phyloP scores from a whole-genome alignment of 2,888 invertebrate species.

The Glaucopsyche alexis region DNA sequence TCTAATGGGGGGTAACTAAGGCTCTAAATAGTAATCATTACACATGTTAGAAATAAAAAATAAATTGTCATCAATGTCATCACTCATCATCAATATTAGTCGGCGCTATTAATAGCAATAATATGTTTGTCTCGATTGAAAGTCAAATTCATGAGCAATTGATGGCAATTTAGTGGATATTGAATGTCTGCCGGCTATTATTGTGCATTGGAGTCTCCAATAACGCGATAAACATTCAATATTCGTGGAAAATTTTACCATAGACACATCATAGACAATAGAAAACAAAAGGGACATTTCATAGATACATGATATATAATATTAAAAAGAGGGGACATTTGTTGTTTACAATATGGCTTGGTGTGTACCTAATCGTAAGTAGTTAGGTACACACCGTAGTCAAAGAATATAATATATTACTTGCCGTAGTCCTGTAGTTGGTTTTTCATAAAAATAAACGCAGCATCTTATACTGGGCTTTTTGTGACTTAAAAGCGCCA shows the following conservation, averaged over 20 bases:
- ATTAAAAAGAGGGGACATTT: not conserved
- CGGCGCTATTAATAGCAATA: constrained; percentile 4
- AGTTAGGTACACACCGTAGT: too few species aligned
- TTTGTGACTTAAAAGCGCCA: constrained; percentile 5
- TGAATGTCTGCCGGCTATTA: constrained; percentile 14
- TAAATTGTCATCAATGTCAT: not conserved
- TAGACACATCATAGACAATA: not conserved
- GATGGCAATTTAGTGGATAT: constrained; percentile 36
- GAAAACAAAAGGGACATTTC: not conserved
- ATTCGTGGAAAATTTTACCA: not conserved
- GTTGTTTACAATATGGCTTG: not conserved
- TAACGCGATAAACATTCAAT: not conserved
- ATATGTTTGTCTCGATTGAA: constrained; percentile 15
- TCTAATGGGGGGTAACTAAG: too few species aligned
- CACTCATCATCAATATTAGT: constrained; percentile 2
- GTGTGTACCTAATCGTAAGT: not conserved
- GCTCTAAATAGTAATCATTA: too few species aligned
- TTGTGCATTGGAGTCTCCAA: not conserved
- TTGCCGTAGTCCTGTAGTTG: too few species aligned
- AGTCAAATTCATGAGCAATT: constrained; percentile 34
- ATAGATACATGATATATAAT: not conserved
- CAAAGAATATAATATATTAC: too few species aligned
- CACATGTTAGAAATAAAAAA: not conserved
- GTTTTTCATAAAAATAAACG: too few species aligned
- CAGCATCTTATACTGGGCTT: not conserved